Evolutionary conservation across 1,140 invertebrate species (phyloP).

Genomic region (Carcinoscorpius rotundicauda): DNA sequence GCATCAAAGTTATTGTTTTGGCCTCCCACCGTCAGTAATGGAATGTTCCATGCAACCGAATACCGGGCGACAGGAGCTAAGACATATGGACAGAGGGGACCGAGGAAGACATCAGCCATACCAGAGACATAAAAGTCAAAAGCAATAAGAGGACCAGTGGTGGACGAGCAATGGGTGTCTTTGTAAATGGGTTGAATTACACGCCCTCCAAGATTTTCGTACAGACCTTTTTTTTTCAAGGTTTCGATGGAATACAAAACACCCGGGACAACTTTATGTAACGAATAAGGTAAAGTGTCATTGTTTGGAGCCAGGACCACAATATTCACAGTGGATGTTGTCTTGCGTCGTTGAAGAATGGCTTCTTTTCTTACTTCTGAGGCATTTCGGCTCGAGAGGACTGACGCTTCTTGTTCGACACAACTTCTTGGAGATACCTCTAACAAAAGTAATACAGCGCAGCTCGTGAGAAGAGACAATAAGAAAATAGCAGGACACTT

Average conservation of each 20-base stretch:
- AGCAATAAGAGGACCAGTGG: slow-evolving; percentile 58
- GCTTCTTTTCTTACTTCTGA: too few relatives aligned
- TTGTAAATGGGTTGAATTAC: slow-evolving; percentile 37
- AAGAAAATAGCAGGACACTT: too few relatives aligned
- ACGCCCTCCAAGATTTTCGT: too few relatives aligned
- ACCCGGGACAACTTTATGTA: slow-evolving; percentile 55
- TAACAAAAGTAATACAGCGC: too few relatives aligned
- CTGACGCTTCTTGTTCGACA: too few relatives aligned
- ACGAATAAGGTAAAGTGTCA: slow-evolving; percentile 46
- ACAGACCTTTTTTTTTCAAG: too few relatives aligned
- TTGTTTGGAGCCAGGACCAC: slow-evolving; percentile 54
- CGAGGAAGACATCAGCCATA: slow-evolving; percentile 66
- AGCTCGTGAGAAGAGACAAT: too few relatives aligned
- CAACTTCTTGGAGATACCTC: too few relatives aligned
- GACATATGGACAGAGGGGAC: slow-evolving; percentile 81
- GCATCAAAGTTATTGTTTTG: slow-evolving; percentile 63
- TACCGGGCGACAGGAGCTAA: slow-evolving; percentile 80
- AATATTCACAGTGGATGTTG: slow-evolving; percentile 24
- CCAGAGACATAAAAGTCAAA: slow-evolving; percentile 54
- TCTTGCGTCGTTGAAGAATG: too few relatives aligned
- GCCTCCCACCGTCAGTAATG: slow-evolving; percentile 70
- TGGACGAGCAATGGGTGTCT: slow-evolving; percentile 66
- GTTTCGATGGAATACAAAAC: slow-evolving; percentile 40
- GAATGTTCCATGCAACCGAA: slow-evolving; percentile 72
- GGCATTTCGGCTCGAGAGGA: too few relatives aligned